A percentile compares a stretch with the other conserved stretches of the same genome.
Evolutionary conservation across 2,113 vertebrate genomes (phyloP).

Genomic region (Mugil cephalus): DNA sequence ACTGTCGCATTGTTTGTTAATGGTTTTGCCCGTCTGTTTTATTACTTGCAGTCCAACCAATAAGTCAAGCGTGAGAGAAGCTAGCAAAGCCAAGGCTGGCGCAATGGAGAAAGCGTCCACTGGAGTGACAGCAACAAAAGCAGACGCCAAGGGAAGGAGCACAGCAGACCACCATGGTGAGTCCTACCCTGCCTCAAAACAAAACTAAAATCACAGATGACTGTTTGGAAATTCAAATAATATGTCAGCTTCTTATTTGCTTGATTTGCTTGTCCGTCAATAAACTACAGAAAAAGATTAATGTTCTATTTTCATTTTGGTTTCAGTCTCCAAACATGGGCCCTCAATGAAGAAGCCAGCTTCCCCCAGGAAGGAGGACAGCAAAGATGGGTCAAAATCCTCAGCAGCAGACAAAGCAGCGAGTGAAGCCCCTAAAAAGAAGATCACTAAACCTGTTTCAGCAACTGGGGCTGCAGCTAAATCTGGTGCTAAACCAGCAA

Average conservation of each 20-base stretch:
- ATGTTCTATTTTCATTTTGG: conserved; percentile 26
- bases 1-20: conserved; percentile 11
- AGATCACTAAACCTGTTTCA: conserved; percentile 78
- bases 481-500: conserved; percentile 81
- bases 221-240: no score
- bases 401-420: conserved; percentile 62
- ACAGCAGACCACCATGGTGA: conserved; percentile 88
- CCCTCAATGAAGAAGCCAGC: conserved; percentile 83
- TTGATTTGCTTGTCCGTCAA: background rate
- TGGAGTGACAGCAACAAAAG: conserved; percentile 64
- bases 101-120: conserved; percentile 82
- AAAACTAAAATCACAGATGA: no score
- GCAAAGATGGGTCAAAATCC: conserved; percentile 80
- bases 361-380: conserved; percentile 89
- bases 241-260: no score
- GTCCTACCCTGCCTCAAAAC: no score
- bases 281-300: background rate
- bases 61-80: conserved; percentile 82
- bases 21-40: conserved; percentile 2
- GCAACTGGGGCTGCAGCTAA: conserved; percentile 76
- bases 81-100: conserved; percentile 79
- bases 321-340: conserved; percentile 84
- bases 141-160: conserved; percentile 85
- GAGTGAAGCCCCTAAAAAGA: conserved; percentile 86
- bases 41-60: conserved; percentile 81